phyloP scores from a whole-genome alignment of 1,140 invertebrate species.

The Penaeus japonicus region DNA sequence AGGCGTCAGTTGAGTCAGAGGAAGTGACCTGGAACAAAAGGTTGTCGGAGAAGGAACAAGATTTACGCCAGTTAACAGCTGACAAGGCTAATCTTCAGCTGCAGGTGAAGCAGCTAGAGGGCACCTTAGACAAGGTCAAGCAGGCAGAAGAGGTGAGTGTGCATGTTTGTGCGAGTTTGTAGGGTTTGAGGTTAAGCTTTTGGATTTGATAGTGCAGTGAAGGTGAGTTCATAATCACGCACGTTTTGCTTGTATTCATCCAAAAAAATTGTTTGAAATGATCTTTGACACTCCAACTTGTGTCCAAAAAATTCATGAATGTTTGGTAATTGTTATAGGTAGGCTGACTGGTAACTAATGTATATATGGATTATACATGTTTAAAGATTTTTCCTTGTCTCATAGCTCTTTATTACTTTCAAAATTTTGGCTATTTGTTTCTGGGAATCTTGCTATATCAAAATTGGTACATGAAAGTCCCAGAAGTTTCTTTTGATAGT shows the following conservation, averaged over 20 bases:
- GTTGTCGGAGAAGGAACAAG: conserved; percentile 30
- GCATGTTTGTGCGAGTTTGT: neutral
- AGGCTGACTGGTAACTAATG: no score
- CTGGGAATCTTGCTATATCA: no score
- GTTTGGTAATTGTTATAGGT: neutral
- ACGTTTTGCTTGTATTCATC: neutral
- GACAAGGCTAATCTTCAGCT: conserved; percentile 49
- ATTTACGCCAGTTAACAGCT: conserved; percentile 20
- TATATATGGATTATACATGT: no score
- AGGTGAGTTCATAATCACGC: neutral
- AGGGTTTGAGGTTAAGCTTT: neutral
- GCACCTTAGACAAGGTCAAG: conserved; percentile 36
- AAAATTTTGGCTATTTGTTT: no score
- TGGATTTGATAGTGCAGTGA: neutral
- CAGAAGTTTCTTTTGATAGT: no score
- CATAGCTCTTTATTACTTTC: no score
- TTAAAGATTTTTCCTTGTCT: neutral
- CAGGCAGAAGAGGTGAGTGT: conserved; percentile 38
- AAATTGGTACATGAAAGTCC: no score
- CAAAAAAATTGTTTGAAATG: neutral
- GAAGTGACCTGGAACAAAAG: conserved; percentile 38
- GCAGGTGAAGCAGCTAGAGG: conserved; percentile 38
- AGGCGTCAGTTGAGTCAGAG: conserved; percentile 44
- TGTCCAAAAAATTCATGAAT: neutral
- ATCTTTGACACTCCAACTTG: neutral